Conservation (phyloP, 1,140 invertebrate genomes). For the Whitmania pigra region DNA sequence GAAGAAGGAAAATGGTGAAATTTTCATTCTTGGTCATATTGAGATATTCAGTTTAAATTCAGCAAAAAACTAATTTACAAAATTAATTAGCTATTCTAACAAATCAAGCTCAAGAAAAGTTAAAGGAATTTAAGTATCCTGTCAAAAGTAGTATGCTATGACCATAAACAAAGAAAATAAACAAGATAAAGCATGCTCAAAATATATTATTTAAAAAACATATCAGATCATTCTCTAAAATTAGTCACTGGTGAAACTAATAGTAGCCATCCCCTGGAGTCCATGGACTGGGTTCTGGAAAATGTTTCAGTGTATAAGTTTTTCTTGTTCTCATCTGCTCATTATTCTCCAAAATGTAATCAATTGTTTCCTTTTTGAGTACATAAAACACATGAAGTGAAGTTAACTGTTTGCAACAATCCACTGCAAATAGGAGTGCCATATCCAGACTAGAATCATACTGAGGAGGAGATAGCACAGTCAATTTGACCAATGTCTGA, state of each 20-base stretch:
- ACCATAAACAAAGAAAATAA: too few relatives aligned
- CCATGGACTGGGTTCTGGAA: constrained; percentile 32
- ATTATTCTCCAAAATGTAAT: constrained; percentile 28
- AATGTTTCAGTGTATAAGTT: constrained; percentile 32
- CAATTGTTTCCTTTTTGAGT: constrained; percentile 28
- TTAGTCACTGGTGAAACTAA: not conserved
- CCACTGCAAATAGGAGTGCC: constrained; percentile 29
- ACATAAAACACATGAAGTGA: constrained; percentile 33
- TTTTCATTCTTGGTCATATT: too few relatives aligned
- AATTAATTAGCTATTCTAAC: too few relatives aligned
- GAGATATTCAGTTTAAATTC: too few relatives aligned
- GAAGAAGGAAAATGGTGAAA: too few relatives aligned
- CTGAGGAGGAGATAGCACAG: constrained; percentile 29
- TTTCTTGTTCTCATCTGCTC: constrained; percentile 29
- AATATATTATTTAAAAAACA: too few relatives aligned
- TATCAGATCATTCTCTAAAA: too few relatives aligned
- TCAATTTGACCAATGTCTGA: constrained; percentile 31
- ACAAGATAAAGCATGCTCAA: too few relatives aligned
- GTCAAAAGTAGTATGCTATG: too few relatives aligned
- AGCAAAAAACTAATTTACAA: too few relatives aligned
- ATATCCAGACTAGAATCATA: constrained; percentile 26
- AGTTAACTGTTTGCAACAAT: constrained; percentile 26
- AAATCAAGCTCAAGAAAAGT: too few relatives aligned
- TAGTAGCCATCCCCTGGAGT: constrained; percentile 26
- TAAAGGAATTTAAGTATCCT: too few relatives aligned